These are phyloP conservation scores for Leucania comma DNA, from an alignment of 2,888 invertebrate genomes.

Conservation along the genomic window DNA sequence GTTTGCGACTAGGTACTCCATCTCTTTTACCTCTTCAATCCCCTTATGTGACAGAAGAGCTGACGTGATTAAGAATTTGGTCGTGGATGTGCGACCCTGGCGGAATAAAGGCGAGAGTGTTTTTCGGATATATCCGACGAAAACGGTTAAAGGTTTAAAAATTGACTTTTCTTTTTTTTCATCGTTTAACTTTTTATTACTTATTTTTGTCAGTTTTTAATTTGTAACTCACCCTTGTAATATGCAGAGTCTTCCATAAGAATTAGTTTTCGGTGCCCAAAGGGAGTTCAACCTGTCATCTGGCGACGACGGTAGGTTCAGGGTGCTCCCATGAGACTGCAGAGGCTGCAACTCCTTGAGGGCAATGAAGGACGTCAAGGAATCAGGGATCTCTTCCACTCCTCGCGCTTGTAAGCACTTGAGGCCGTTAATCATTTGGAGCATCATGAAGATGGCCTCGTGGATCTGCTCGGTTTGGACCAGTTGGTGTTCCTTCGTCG, in stretches of 20 bases:
- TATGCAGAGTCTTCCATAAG: conserved; percentile 93
- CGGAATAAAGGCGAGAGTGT: too few species aligned
- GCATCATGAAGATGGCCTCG: conserved; percentile 94
- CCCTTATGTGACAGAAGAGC: too few species aligned
- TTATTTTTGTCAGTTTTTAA: too few species aligned
- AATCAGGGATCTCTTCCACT: conserved; percentile 94
- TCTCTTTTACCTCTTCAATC: too few species aligned
- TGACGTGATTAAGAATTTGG: too few species aligned
- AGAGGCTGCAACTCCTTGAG: conserved; percentile 90
- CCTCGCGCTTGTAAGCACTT: conserved; percentile 96
- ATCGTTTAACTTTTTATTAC: too few species aligned
- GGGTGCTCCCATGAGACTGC: conserved; percentile 74
- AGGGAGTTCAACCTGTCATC: conserved; percentile 86
- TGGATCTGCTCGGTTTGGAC: conserved; percentile 88
- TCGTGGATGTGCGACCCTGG: too few species aligned
- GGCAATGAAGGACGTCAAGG: conserved; percentile 93
- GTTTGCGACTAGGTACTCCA: too few species aligned
- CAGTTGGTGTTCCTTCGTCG: conserved; percentile 83
- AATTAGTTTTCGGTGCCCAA: conserved; percentile 87
- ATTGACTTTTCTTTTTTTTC: too few species aligned
- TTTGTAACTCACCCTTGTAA: conserved; percentile 92
- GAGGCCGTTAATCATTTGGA: conserved; percentile 95
- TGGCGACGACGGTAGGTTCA: conserved; percentile 73
- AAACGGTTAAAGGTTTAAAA: too few species aligned
- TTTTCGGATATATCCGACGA: too few species aligned